A percentile compares a stretch with the other conserved stretches of the same genome.
phyloP scores from a whole-genome alignment of 2,113 vertebrate species.

The Anoura caudifer region DNA sequence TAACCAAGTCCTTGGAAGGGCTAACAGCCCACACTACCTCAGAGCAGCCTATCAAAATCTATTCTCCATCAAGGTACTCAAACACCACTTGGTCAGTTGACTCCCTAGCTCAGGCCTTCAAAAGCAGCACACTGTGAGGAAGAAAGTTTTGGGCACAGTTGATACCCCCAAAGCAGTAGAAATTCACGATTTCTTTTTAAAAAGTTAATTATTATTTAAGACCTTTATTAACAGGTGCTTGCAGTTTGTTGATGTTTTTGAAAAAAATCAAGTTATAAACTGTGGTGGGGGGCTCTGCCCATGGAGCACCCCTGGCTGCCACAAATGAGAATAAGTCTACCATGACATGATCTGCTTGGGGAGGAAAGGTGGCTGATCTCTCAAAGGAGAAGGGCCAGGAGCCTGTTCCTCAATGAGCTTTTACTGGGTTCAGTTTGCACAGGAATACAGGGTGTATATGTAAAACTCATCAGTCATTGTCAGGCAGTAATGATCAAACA shows the following conservation, averaged over 20 bases:
- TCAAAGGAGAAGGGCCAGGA: too few species aligned
- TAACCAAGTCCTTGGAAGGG: neutral
- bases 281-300: too few species aligned
- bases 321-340: too few species aligned
- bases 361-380: too few species aligned
- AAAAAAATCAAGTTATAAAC: conserved; percentile 71
- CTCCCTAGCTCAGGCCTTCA: neutral
- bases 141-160: neutral
- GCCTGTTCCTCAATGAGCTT: too few species aligned
- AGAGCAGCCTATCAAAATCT: neutral
- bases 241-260: conserved; percentile 83
- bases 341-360: too few species aligned
- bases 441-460: too few species aligned
- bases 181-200: neutral
- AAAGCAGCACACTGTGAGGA: neutral
- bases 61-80: neutral
- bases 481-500: too few species aligned
- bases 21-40: neutral
- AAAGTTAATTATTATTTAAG: conserved; percentile 75
- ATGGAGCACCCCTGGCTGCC: too few species aligned
- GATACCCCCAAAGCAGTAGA: neutral
- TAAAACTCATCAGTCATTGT: too few species aligned
- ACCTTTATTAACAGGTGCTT: conserved; percentile 89
- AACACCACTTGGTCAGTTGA: neutral
- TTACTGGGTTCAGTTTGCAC: too few species aligned